Evolutionary conservation across 2,113 vertebrate genomes (phyloP), one percentile per base, ranked within the genome.

Genomic region (Zosterops hypoxanthus): DNA sequence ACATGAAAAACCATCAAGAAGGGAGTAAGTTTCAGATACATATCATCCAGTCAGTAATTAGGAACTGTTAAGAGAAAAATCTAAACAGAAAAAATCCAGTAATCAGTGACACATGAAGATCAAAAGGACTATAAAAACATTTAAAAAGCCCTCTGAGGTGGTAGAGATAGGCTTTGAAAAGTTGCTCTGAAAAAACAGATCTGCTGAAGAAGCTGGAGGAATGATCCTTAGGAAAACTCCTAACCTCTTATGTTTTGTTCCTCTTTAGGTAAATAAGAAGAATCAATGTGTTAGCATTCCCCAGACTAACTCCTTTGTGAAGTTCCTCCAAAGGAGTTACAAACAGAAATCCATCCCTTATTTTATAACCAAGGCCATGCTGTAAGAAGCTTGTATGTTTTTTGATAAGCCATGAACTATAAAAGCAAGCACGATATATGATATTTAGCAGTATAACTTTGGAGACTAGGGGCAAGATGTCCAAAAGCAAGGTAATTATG

Each of bases 391-490:
- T 41, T 72, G 5, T 28, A 41, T 14, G 3, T 41, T 39, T 41
- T 33, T 68, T 65, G 19, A 56, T 56, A 64, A 69, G 5, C 6
- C 46, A 28, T 36, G 41, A 93, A 90, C 9, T 46, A 64, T n/a
- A 42, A 87, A 79, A 70, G 1, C 17, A 88, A 82, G 10, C 12
- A 57, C 29, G 29, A 57, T 42, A 22, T 31, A 24, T 28, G 18
- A 63, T 42, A 69, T 11, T 57, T 29, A 61, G 14, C 18, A 80
- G 11, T 9, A 28, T 33, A 42, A 46, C 4, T 70, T 77, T 0
- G 2, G 5, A n/a, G 9, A 16, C 5, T 33, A 23, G 2, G 4
- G 2, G 3, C 1, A 5, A 50, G 26, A 52, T 29, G 8, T 47
- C 26, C 26, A 56, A 56, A 71, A 56, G 7, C 8, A 63, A 14